phyloP scores from a whole-genome alignment of 2,113 vertebrate genomes.

The Phyllostomus discolor region DNA sequence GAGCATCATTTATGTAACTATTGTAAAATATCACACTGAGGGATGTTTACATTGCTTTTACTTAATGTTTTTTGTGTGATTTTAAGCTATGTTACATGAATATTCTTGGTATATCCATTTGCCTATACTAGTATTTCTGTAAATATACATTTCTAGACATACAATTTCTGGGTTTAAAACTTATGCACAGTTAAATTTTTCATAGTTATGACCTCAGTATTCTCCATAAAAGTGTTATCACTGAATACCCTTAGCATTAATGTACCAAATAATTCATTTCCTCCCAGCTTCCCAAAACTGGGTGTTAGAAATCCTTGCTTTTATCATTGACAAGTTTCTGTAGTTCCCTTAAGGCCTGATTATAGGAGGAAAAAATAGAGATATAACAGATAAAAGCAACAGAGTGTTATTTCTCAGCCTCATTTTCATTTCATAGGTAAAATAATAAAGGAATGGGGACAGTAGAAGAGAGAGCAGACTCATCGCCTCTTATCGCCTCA shows the following conservation, averaged over 20 bases:
- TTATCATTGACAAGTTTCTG: background rate
- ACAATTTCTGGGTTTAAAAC: background rate
- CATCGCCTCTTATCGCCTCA: background rate
- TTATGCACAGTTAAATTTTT: background rate
- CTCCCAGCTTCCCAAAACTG: background rate
- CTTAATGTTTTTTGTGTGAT: background rate
- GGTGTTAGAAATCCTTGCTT: background rate
- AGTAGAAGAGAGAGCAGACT: background rate
- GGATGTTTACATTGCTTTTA: background rate
- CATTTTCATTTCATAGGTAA: constrained; percentile 10
- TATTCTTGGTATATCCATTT: background rate
- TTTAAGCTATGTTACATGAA: background rate
- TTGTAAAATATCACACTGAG: background rate
- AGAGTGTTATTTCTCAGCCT: background rate
- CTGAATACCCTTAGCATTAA: background rate
- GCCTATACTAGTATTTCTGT: background rate
- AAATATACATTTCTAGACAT: background rate
- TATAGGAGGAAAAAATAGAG: background rate
- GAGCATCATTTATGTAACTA: background rate
- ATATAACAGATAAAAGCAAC: background rate
- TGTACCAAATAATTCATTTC: background rate
- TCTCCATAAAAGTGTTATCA: background rate
- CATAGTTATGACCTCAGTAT: background rate
- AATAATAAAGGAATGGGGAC: background rate
- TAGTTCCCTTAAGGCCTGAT: background rate